phyloP scores from a whole-genome alignment of 37 sponge, comb jelly and placozoan genomes.

The Agelas oroides region DNA sequence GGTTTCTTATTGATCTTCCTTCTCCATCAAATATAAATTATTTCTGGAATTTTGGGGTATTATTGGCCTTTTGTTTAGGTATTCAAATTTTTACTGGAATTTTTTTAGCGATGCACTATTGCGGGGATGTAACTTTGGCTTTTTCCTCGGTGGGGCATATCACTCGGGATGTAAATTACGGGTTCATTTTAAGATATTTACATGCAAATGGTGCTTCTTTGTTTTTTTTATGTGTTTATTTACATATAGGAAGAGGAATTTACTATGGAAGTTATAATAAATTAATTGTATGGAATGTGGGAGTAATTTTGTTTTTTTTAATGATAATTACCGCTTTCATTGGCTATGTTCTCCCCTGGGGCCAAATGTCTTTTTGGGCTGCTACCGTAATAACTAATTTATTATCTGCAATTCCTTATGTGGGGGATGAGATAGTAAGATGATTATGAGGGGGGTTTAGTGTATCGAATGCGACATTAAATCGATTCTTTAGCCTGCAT shows the following conservation, averaged over 20 bases:
- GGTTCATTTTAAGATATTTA: slow-evolving; percentile 71
- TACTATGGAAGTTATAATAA: slow-evolving; percentile 79
- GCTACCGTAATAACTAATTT: slow-evolving; percentile 85
- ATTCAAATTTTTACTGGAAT: slow-evolving; percentile 75
- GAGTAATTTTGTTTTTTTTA: slow-evolving; percentile 79
- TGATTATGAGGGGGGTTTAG: slow-evolving; percentile 81
- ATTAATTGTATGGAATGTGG: slow-evolving; percentile 69
- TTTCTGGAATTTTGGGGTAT: slow-evolving; percentile 85
- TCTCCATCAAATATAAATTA: slow-evolving; percentile 77
- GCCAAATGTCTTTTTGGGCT: slow-evolving; percentile 91
- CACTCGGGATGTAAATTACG: slow-evolving; percentile 68
- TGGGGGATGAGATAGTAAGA: slow-evolving; percentile 77
- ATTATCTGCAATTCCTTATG: slow-evolving; percentile 84
- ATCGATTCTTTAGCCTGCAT: slow-evolving; percentile 84
- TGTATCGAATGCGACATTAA: slow-evolving; percentile 82
- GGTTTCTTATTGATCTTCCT: slow-evolving; percentile 66
- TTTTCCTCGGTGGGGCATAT: slow-evolving; percentile 75
- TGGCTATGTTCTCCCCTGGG: slow-evolving; percentile 85
- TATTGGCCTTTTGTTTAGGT: slow-evolving; percentile 72
- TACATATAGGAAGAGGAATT: slow-evolving; percentile 78
- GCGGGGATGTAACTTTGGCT: slow-evolving; percentile 72
- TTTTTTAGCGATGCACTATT: slow-evolving; percentile 89
- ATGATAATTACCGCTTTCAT: slow-evolving; percentile 84
- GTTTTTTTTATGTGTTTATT: slow-evolving; percentile 87
- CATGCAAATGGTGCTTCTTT: slow-evolving; percentile 87